Percentiles rank a stretch among this genome's conserved stretches.
phyloP scores from a whole-genome alignment of 2,797 vertebrate genomes.

The Euthynnus affinis region DNA sequence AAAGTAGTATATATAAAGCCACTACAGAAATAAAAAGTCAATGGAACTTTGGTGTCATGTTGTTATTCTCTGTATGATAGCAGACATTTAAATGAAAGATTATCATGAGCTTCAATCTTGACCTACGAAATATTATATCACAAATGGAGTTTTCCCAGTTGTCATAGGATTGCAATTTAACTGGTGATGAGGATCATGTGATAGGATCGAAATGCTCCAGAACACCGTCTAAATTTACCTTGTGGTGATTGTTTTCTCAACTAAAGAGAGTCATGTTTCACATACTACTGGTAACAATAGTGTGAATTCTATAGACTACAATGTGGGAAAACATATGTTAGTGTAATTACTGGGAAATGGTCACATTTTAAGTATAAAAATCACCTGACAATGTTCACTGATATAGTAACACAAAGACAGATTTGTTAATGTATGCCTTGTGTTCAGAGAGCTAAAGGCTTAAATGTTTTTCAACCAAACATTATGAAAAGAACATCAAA shows the following conservation, averaged over 20 bases:
- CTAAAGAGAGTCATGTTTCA: neutral
- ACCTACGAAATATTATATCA: neutral
- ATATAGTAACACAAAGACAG: neutral
- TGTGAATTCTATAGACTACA: neutral
- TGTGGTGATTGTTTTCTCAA: neutral
- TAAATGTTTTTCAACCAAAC: conserved; percentile 1
- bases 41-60: neutral
- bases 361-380: neutral
- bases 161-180: no score
- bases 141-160: conserved; percentile 1
- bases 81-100: neutral
- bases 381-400: neutral
- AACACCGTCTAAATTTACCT: neutral
- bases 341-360: neutral
- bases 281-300: neutral
- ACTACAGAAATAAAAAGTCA: neutral
- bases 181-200: no score
- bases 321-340: neutral
- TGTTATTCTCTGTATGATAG: neutral
- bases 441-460: neutral
- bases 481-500: conserved; percentile 7
- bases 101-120: neutral
- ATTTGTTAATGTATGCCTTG: neutral
- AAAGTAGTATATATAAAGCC: neutral
- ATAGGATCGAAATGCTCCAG: neutral